Evolutionary conservation across 2,797 vertebrate genomes (phyloP).

Genomic region (Anniella stebbinsi): DNA sequence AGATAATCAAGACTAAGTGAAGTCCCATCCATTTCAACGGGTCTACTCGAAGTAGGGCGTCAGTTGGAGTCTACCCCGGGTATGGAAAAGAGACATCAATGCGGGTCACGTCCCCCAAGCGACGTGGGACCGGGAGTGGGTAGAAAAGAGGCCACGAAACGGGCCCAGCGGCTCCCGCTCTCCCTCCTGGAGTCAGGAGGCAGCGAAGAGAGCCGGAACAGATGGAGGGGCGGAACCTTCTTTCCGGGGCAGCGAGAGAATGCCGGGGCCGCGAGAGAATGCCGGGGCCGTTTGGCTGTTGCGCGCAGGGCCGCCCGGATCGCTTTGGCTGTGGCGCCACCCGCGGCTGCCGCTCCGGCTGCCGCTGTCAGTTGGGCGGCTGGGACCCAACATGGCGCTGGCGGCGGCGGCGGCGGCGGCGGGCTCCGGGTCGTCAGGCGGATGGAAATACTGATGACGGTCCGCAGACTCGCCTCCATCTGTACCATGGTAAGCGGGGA

Average conservation of each 20-base stretch:
- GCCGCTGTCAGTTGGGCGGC: slow-evolving; percentile 75
- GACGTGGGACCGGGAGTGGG: too few relatives aligned
- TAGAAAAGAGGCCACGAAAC: background rate
- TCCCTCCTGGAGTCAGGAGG: background rate
- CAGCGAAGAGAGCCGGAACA: background rate
- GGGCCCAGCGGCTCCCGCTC: background rate
- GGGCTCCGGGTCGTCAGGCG: slow-evolving; percentile 80
- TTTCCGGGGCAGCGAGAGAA: background rate
- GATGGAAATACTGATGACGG: slow-evolving; percentile 96
- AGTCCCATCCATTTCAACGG: too few relatives aligned
- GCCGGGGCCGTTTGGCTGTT: background rate
- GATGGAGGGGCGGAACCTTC: background rate
- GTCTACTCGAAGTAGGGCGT: too few relatives aligned
- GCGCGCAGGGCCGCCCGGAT: slow-evolving; percentile 73
- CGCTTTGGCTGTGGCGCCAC: slow-evolving; percentile 56
- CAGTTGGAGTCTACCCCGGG: too few relatives aligned
- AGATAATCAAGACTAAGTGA: too few relatives aligned
- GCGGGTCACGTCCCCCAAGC: too few relatives aligned
- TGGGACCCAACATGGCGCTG: slow-evolving; percentile 87
- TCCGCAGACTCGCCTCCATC: slow-evolving; percentile 96
- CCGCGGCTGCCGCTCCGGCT: slow-evolving; percentile 78
- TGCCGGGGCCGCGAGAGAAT: background rate
- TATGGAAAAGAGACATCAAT: too few relatives aligned
- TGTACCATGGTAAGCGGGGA: slow-evolving; percentile 90
- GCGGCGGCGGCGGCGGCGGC: slow-evolving; percentile 66